Conservation (phyloP, 2,888 invertebrate genomes). For the Eretmocerus hayati region DNA sequence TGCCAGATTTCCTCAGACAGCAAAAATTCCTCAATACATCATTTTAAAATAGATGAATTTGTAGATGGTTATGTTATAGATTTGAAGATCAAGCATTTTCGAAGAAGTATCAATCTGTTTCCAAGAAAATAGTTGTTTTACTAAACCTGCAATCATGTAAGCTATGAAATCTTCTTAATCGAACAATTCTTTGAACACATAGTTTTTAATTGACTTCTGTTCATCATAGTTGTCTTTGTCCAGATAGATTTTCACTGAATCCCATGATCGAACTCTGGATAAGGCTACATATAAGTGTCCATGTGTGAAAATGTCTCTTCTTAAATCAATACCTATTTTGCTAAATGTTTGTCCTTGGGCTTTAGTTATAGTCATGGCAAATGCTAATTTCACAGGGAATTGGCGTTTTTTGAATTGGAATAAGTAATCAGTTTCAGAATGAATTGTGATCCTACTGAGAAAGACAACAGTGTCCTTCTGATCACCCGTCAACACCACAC, state of each 20-base stretch:
- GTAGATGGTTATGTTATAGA: too few relatives aligned
- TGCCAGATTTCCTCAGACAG: too few relatives aligned
- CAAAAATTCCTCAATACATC: too few relatives aligned
- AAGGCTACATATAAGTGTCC: constrained; percentile 24
- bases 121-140: too few relatives aligned
- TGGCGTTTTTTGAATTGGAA: constrained; percentile 1
- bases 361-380: constrained; percentile 11
- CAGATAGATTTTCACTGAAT: neutral
- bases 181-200: neutral
- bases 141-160: too few relatives aligned
- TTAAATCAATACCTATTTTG: constrained; percentile 11
- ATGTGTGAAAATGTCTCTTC: constrained; percentile 8
- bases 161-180: too few relatives aligned
- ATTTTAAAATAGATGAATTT: too few relatives aligned
- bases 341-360: constrained; percentile 18
- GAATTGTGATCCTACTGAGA: constrained; percentile 15
- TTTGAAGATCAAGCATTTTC: too few relatives aligned
- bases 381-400: constrained; percentile 3
- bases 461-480: constrained; percentile 12
- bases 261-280: constrained; percentile 16
- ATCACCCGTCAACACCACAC: constrained; percentile 16
- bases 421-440: constrained; percentile 8
- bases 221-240: too few relatives aligned
- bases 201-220: neutral
- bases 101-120: too few relatives aligned